Evolutionary conservation across 2,888 invertebrate genomes (phyloP).

Genomic region (Drosophila nigritarsus): DNA sequence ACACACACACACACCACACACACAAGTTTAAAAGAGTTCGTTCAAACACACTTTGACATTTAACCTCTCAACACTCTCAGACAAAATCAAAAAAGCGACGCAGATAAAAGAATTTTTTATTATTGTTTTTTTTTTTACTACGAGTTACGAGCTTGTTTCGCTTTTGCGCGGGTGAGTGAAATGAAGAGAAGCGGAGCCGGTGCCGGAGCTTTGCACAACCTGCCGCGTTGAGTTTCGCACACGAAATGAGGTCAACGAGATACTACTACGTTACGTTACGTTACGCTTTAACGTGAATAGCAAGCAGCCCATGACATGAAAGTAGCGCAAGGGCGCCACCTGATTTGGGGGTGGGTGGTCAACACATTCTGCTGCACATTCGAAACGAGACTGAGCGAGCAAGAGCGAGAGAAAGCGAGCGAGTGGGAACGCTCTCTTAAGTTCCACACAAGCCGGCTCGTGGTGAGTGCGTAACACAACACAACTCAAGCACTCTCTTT

Average conservation of each 20-base stretch:
- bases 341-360: conserved; percentile 68
- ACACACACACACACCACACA: conserved; percentile 2
- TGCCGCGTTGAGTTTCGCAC: conserved; percentile 82
- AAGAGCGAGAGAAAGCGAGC: conserved; percentile 1
- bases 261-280: conserved; percentile 66
- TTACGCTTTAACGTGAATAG: conserved; percentile 27
- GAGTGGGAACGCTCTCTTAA: conserved; percentile 41
- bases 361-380: conserved; percentile 23
- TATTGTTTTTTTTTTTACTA: background rate
- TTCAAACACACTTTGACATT: conserved; percentile 65
- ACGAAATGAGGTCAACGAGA: conserved; percentile 84
- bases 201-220: conserved; percentile 71
- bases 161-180: conserved; percentile 1
- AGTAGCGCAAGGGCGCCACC: conserved; percentile 80
- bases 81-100: conserved; percentile 15
- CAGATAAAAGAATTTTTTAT: conserved; percentile 19
- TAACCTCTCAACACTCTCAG: conserved; percentile 39
- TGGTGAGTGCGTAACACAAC: conserved; percentile 37
- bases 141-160: conserved; percentile 3
- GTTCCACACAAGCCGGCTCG: conserved; percentile 62
- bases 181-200: conserved; percentile 6
- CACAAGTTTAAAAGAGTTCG: conserved; percentile 47
- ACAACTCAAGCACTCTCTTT: conserved; percentile 15
- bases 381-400: conserved; percentile 33
- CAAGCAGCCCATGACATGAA: conserved; percentile 50